Evolutionary conservation across 2,797 vertebrate species (phyloP).

Genomic region (Lagothrix lagotricha): DNA sequence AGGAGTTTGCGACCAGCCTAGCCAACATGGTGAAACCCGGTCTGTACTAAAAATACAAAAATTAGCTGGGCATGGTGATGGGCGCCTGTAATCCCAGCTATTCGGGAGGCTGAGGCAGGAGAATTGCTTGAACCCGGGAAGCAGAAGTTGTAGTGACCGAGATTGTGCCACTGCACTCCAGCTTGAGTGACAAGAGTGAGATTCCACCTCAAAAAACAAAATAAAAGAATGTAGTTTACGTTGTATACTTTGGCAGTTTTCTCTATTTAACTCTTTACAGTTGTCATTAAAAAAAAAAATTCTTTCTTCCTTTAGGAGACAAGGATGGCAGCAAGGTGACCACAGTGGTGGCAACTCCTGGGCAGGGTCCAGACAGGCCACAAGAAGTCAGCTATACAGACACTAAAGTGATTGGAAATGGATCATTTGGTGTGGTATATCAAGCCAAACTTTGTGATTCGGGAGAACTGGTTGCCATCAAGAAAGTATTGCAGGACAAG

Average conservation of each 20-base stretch:
- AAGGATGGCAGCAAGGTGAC: slow-evolving; percentile 99
- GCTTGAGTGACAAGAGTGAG: background rate
- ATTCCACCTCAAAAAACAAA: background rate
- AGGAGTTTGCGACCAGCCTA: background rate
- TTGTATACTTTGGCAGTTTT: background rate
- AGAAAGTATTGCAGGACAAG: slow-evolving; percentile 99
- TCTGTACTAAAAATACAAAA: background rate
- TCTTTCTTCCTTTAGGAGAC: slow-evolving; percentile 89
- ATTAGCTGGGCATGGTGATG: background rate
- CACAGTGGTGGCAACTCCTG: slow-evolving; percentile 98
- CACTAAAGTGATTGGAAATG: slow-evolving; percentile 99
- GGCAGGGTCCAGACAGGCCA: slow-evolving; percentile 97
- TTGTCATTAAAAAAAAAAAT: background rate
- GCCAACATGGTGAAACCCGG: background rate
- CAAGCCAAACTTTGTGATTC: slow-evolving; percentile 99
- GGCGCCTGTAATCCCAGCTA: background rate
- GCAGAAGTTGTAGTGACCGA: background rate
- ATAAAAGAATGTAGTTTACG: background rate
- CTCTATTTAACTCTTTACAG: slow-evolving; percentile 1
- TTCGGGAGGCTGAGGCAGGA: background rate
- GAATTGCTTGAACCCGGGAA: background rate
- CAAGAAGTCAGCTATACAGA: slow-evolving; percentile 99
- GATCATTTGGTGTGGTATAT: slow-evolving; percentile 98
- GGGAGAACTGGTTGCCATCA: slow-evolving; percentile 98
- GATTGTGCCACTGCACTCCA: background rate